Percentiles rank a stretch among this genome's conserved stretches.
Evolutionary conservation across 2,113 vertebrate genomes (phyloP).

Genomic region (Myiozetetes cayanensis): DNA sequence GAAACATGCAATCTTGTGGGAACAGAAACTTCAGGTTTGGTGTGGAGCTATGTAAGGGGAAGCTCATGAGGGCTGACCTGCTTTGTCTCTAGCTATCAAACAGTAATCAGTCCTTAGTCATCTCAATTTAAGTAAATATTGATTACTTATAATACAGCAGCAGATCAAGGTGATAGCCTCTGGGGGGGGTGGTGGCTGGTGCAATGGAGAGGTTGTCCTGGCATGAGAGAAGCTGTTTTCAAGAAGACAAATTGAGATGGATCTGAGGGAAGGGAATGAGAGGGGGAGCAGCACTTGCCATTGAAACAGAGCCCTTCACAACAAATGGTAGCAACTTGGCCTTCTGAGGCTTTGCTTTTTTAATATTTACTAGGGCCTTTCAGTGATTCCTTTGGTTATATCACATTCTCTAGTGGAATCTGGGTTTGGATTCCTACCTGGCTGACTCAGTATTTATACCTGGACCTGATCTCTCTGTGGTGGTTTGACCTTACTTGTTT

Average conservation of each 20-base stretch:
- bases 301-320: neutral
- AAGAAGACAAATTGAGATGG: slow-evolving; percentile 12
- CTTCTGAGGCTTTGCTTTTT: neutral
- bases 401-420: neutral
- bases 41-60: neutral
- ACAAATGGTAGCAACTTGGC: neutral
- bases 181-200: neutral
- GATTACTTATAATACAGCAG: neutral
- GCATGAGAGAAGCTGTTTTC: neutral
- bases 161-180: neutral
- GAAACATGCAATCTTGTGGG: neutral
- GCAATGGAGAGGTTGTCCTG: neutral
- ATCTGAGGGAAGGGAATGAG: neutral
- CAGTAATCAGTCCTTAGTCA: neutral
- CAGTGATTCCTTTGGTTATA: neutral
- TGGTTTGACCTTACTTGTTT: slow-evolving; percentile 31
- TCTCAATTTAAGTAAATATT: neutral
- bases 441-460: neutral
- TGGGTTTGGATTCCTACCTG: neutral
- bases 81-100: neutral
- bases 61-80: neutral
- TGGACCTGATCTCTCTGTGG: neutral
- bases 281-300: neutral
- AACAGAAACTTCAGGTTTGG: neutral
- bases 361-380: neutral